These are phyloP conservation scores for Mycteria americana DNA, from an alignment of 2,797 vertebrate genomes.

Conservation along the genomic window DNA sequence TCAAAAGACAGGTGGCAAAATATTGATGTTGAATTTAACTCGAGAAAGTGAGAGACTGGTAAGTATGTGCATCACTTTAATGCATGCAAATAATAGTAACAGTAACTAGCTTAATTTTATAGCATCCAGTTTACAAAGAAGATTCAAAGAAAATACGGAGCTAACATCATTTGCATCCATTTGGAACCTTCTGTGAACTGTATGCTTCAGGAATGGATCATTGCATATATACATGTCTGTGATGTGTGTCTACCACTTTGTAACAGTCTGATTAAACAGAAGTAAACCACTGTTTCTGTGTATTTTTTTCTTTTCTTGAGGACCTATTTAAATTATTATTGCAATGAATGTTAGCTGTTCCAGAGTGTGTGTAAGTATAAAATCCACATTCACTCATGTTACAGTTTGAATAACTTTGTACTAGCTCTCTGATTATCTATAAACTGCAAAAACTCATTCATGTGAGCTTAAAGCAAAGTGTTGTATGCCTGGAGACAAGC, in stretches of 20 bases:
- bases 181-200: neutral
- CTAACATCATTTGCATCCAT: neutral
- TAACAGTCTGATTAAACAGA: slow-evolving; percentile 50
- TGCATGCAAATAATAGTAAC: slow-evolving; percentile 65
- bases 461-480: neutral
- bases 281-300: neutral
- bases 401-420: neutral
- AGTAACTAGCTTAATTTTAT: slow-evolving; percentile 45
- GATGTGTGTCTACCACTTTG: neutral
- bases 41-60: slow-evolving; percentile 63
- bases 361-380: neutral
- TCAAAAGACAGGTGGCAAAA: slow-evolving; percentile 42
- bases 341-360: neutral
- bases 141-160: neutral
- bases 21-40: slow-evolving; percentile 44
- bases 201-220: neutral
- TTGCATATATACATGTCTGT: neutral
- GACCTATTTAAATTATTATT: neutral
- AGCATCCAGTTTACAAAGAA: slow-evolving; percentile 39
- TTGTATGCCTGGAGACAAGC: neutral
- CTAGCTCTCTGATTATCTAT: neutral
- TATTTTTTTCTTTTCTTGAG: neutral
- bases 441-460: neutral
- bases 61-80: slow-evolving; percentile 70
- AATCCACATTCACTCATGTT: neutral